Evolutionary conservation across 2,113 vertebrate genomes (phyloP).

Genomic region (Melanerpes formicivorus): DNA sequence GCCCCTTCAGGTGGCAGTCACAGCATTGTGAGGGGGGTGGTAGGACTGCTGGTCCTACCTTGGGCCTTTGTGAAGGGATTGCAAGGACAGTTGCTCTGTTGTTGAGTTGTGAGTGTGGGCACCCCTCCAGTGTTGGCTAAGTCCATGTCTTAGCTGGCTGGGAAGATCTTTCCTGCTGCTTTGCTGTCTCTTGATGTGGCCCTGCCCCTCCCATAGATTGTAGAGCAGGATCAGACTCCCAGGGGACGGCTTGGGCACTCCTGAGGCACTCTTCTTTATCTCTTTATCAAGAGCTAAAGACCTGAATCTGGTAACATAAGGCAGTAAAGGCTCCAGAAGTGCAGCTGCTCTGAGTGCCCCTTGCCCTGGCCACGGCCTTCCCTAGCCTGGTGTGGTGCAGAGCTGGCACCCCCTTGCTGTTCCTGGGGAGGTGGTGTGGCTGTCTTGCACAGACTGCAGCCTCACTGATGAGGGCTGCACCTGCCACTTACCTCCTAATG

Average conservation of each 20-base stretch:
- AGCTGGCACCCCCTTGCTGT: not conserved
- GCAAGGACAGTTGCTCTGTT: not conserved
- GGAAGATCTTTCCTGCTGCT: not conserved
- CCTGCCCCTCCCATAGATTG: rapidly evolving
- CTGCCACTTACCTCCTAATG: conserved; percentile 75
- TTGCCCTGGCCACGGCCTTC: not conserved
- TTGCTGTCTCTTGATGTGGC: not conserved
- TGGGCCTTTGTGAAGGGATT: not conserved
- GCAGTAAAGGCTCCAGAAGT: not conserved
- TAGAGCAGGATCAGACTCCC: not conserved
- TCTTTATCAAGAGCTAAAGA: not conserved
- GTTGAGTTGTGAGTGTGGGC: not conserved
- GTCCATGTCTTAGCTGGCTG: not conserved
- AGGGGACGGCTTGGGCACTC: not conserved
- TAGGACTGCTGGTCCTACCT: not conserved
- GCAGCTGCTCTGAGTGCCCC: not conserved
- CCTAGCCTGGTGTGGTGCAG: not conserved
- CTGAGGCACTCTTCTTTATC: not conserved
- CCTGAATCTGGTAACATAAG: not conserved
- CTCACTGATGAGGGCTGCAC: conserved; percentile 69
- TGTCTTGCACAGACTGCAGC: conserved; percentile 39
- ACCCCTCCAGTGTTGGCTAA: not conserved
- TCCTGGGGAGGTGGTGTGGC: not conserved
- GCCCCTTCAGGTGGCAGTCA: not conserved
- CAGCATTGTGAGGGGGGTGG: not conserved